Evolutionary conservation across 2,797 vertebrate genomes (phyloP).

Genomic region (Thripadectes ignobilis): DNA sequence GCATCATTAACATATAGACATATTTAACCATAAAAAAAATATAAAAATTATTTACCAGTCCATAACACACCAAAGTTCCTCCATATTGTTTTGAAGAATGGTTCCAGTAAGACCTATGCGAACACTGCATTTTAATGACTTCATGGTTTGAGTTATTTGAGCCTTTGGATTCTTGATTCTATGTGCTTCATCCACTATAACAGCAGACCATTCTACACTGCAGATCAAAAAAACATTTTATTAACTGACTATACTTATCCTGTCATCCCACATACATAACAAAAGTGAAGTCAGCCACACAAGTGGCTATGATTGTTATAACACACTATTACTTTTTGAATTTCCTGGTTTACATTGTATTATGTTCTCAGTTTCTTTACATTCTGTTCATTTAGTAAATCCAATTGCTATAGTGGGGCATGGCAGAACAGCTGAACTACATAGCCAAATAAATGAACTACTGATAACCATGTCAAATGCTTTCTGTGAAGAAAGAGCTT

Average conservation of each 20-base stretch:
- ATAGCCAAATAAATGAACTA: neutral
- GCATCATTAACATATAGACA: neutral
- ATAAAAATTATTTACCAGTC: conserved; percentile 85
- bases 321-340: neutral
- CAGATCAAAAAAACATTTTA: neutral
- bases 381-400: neutral
- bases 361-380: neutral
- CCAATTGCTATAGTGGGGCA: neutral
- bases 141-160: conserved; percentile 92
- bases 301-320: neutral
- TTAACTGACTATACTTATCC: neutral
- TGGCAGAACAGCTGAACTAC: neutral
- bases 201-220: conserved; percentile 91
- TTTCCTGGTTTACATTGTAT: neutral
- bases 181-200: conserved; percentile 94
- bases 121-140: conserved; percentile 85
- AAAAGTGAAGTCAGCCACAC: neutral
- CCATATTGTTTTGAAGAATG: conserved; percentile 95
- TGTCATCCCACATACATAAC: neutral
- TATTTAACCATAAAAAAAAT: neutral
- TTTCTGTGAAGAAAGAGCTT: neutral
- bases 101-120: conserved; percentile 95
- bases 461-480: neutral
- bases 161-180: conserved; percentile 96
- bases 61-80: conserved; percentile 98